These are phyloP conservation scores for Megathymus violae DNA, from an alignment of 1,140 invertebrate species.

Conservation along the genomic window DNA sequence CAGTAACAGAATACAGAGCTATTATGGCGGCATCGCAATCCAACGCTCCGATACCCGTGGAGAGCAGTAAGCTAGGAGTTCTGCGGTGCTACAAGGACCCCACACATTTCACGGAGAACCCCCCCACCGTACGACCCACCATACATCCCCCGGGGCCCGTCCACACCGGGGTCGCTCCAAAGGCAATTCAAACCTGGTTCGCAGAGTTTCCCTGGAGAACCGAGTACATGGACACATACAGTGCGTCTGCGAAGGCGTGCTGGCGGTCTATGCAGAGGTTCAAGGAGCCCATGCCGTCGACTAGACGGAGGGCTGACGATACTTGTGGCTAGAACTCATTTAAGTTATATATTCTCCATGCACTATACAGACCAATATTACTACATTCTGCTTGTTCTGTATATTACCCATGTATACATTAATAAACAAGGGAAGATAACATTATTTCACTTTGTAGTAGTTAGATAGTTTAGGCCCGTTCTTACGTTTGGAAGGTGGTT, in stretches of 20 bases:
- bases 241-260: conserved; percentile 83
- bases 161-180: conserved; percentile 67
- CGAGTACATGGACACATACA: conserved; percentile 85
- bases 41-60: conserved; percentile 65
- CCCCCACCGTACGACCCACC: conserved; percentile 60
- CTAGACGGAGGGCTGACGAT: conserved; percentile 81
- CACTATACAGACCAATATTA: too few relatives aligned
- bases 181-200: conserved; percentile 79
- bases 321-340: conserved; percentile 66
- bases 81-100: conserved; percentile 73
- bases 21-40: conserved; percentile 72
- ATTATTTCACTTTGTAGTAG: too few relatives aligned
- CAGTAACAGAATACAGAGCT: conserved; percentile 62
- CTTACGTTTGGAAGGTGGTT: too few relatives aligned
- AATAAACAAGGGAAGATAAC: conserved; percentile 64
- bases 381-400: too few relatives aligned
- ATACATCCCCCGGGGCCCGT: conserved; percentile 62
- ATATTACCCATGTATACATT: conserved; percentile 25
- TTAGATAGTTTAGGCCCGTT: too few relatives aligned
- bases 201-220: conserved; percentile 82
- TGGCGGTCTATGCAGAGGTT: conserved; percentile 85
- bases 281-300: conserved; percentile 84
- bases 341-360: conserved; percentile 26
- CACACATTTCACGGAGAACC: conserved; percentile 64
- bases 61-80: conserved; percentile 63